Percentiles rank a stretch among this genome's conserved stretches.
Evolutionary conservation across 2,888 invertebrate species (phyloP).

Genomic region (Lepidocyrtinus sp.): DNA sequence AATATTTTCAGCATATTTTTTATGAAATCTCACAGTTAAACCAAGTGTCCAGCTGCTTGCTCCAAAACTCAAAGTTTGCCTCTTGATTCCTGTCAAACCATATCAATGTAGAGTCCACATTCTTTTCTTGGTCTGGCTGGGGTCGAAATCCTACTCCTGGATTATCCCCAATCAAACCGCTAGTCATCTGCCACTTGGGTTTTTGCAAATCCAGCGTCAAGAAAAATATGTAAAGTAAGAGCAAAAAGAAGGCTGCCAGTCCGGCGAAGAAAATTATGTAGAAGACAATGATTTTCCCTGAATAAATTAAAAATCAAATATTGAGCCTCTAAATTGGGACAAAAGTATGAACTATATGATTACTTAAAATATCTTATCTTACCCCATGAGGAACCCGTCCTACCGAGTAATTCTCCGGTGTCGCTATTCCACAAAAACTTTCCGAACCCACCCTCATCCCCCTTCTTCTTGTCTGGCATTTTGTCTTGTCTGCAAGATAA

Average conservation of each 20-base stretch:
- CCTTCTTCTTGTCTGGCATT: slow-evolving; percentile 59
- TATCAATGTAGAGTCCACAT: slow-evolving; percentile 96
- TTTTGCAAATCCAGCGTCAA: slow-evolving; percentile 80
- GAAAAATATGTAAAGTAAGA: slow-evolving; percentile 94
- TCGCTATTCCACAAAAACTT: slow-evolving; percentile 92
- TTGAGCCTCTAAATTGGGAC: no score
- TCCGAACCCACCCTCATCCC: slow-evolving; percentile 63
- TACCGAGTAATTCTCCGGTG: slow-evolving; percentile 91
- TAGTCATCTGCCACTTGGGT: slow-evolving; percentile 93
- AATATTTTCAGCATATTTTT: slow-evolving; percentile 77
- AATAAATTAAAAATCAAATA: no score
- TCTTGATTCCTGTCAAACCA: slow-evolving; percentile 81
- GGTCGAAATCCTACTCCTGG: slow-evolving; percentile 97
- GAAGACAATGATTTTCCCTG: slow-evolving; percentile 97
- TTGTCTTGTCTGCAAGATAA: slow-evolving; percentile 35
- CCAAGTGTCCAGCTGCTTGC: slow-evolving; percentile 82
- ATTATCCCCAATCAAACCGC: slow-evolving; percentile 92
- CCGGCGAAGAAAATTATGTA: slow-evolving; percentile 96
- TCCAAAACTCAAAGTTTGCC: slow-evolving; percentile 85
- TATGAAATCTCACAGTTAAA: slow-evolving; percentile 81
- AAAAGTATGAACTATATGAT: no score
- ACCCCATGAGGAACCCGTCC: slow-evolving; percentile 96
- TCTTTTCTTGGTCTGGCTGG: slow-evolving; percentile 88
- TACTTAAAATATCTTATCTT: no score
- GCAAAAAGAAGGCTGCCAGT: slow-evolving; percentile 94